Percentiles rank a stretch among this genome's conserved stretches.
phyloP scores from a whole-genome alignment of 2,797 vertebrate genomes.

The Semotilus atromaculatus region DNA sequence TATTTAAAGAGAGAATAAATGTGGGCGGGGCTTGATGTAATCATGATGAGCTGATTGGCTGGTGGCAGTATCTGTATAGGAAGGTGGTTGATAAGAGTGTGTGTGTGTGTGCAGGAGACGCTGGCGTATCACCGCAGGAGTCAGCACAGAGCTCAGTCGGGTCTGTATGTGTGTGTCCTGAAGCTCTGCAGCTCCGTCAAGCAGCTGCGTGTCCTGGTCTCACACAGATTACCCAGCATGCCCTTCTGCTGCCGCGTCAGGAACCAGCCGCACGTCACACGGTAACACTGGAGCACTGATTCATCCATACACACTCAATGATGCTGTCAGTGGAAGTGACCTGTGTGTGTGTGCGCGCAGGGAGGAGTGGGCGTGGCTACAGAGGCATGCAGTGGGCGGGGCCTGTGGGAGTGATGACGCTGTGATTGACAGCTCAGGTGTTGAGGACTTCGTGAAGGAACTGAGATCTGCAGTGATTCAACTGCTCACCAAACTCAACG shows the following conservation, averaged over 20 bases:
- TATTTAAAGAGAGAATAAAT: background rate
- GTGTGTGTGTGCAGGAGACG: slow-evolving; percentile 70
- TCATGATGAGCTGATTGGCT: background rate
- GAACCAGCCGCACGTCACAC: slow-evolving; percentile 76
- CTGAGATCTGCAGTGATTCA: slow-evolving; percentile 75
- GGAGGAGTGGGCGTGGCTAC: slow-evolving; percentile 82
- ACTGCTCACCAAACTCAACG: slow-evolving; percentile 80
- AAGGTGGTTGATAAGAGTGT: no score
- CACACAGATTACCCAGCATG: slow-evolving; percentile 77
- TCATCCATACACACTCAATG: background rate
- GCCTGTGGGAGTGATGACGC: slow-evolving; percentile 66
- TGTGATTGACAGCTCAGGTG: slow-evolving; percentile 65
- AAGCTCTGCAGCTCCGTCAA: slow-evolving; percentile 82
- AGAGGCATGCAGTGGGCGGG: slow-evolving; percentile 73
- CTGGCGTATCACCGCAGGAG: slow-evolving; percentile 76
- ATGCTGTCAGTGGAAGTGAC: background rate
- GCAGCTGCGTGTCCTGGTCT: slow-evolving; percentile 81
- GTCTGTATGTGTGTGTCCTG: slow-evolving; percentile 80
- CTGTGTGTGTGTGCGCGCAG: slow-evolving; percentile 59
- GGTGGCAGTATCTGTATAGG: background rate
- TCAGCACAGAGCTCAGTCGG: slow-evolving; percentile 70
- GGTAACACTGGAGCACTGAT: slow-evolving; percentile 62
- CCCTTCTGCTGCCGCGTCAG: slow-evolving; percentile 78
- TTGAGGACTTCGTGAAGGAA: slow-evolving; percentile 71
- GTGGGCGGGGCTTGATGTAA: background rate